Evolutionary conservation across 2,888 invertebrate species (phyloP).

Genomic region (Mamestra brassicae): DNA sequence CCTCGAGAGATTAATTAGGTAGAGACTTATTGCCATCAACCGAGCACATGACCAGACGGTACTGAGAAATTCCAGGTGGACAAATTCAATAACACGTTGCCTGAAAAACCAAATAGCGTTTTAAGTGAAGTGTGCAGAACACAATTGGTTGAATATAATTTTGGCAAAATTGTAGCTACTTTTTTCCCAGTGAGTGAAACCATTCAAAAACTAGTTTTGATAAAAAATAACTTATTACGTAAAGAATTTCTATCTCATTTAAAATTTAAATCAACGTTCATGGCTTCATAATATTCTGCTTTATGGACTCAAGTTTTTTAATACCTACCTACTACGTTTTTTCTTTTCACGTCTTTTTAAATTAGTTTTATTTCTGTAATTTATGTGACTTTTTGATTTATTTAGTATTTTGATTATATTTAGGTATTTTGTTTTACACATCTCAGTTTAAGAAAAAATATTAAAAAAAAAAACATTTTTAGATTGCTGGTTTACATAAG

Average conservation of each 20-base stretch:
- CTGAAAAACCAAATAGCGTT: neutral
- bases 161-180: neutral
- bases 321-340: neutral
- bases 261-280: conserved; percentile 40
- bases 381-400: neutral
- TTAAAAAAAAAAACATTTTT: no score
- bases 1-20: no score
- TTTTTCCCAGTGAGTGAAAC: conserved; percentile 34
- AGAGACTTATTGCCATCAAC: no score
- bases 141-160: neutral
- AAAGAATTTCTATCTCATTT: conserved; percentile 63
- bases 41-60: neutral
- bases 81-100: neutral
- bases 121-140: no score
- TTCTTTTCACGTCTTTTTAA: conserved; percentile 16
- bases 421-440: neutral
- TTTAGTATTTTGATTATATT: neutral
- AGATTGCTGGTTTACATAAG: neutral
- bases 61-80: neutral
- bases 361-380: neutral
- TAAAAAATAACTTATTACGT: conserved; percentile 55
- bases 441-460: neutral
- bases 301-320: conserved; percentile 20
- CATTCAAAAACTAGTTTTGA: conserved; percentile 52
- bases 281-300: conserved; percentile 27